Conservation (phyloP, 2,113 vertebrate genomes). For the Eubucco bourcierii region DNA sequence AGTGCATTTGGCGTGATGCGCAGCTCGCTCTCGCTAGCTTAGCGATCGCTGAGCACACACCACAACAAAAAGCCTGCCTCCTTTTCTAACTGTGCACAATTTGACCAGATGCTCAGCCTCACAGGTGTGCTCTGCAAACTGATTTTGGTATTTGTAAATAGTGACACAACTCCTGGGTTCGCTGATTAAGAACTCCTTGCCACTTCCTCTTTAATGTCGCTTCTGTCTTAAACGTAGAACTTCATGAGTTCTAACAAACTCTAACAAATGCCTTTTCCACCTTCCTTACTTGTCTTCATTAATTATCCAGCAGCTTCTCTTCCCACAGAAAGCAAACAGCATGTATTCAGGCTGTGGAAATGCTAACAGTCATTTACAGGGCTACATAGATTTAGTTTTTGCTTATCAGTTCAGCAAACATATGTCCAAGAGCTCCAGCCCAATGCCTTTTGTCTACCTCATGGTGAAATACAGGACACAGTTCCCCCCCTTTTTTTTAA, state of each 20-base stretch:
- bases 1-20: background rate
- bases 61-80: background rate
- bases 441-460: background rate
- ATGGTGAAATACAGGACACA: background rate
- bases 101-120: background rate
- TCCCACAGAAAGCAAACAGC: background rate
- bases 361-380: background rate
- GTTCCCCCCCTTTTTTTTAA: background rate
- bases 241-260: background rate
- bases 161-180: background rate
- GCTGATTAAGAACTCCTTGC: background rate
- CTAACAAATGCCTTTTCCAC: background rate
- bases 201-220: background rate
- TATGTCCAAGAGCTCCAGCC: background rate
- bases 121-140: background rate
- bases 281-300: background rate
- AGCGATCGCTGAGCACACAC: slow-evolving; percentile 1
- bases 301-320: background rate
- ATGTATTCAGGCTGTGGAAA: background rate
- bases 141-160: slow-evolving; percentile 11
- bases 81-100: background rate
- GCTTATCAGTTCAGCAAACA: background rate
- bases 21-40: background rate
- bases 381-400: background rate
- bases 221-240: background rate